Evolutionary conservation across 2,888 invertebrate species (phyloP).

Genomic region (Drosophila nr. perissopoda): DNA sequence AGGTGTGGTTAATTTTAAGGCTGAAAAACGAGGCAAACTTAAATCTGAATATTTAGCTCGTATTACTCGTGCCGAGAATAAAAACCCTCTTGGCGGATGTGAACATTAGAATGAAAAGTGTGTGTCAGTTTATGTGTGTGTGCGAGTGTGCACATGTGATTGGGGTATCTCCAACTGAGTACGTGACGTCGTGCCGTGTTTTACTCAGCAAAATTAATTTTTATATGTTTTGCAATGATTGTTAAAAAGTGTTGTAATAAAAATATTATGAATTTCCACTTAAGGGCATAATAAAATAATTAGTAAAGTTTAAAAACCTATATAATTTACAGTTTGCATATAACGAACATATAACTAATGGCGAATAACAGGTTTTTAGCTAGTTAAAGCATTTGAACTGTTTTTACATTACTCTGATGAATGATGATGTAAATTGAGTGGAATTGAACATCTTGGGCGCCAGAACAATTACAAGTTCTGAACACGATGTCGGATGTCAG

Average conservation of each 20-base stretch:
- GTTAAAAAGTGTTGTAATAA: no score
- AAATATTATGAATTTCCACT: not conserved
- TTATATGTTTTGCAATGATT: not conserved
- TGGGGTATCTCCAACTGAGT: slow-evolving; percentile 12
- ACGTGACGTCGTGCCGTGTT: not conserved
- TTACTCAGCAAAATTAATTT: no score
- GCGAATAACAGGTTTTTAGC: not conserved
- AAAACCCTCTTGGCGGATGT: not conserved
- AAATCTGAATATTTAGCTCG: not conserved
- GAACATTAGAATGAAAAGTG: not conserved
- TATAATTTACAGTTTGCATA: not conserved
- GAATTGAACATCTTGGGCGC: slow-evolving; percentile 24
- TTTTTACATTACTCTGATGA: slow-evolving; percentile 1
- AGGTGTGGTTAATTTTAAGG: not conserved
- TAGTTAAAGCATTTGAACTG: not conserved
- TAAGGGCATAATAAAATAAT: not conserved
- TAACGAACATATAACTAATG: not conserved
- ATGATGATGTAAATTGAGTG: slow-evolving; percentile 16
- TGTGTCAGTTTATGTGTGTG: not conserved
- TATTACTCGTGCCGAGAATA: not conserved
- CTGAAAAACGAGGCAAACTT: not conserved
- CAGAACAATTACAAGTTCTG: slow-evolving; percentile 34
- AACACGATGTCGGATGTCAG: slow-evolving; percentile 20
- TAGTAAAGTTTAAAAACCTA: no score
- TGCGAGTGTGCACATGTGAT: not conserved